Base-by-base conservation (phyloP, 2,113 vertebrate species). In the Nycticorax nycticorax region DNA sequence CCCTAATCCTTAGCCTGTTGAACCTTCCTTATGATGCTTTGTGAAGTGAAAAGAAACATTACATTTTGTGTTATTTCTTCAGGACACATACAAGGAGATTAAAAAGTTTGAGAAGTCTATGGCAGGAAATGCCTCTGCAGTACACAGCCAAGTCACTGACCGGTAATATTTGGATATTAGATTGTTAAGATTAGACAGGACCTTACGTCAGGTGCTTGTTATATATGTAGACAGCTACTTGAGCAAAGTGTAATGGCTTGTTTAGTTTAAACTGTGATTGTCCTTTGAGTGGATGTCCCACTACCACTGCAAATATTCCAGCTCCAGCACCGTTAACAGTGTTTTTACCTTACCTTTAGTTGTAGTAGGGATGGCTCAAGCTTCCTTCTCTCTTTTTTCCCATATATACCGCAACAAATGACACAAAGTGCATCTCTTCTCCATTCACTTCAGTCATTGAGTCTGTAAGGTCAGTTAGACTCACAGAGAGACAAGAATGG, bases 21-120 rank as follows among this genome's bases (percentile, higher is more conserved):
- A 87, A 74, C 3, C 6, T 63, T 62, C 16, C 64, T 82, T 57
- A 9, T n/a, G 20, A 20, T 89, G 24, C 39, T 85, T 82, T 80
- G 39, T 55, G 35, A 57, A 55, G 37, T 86, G 5, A 60, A 74
- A 87, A 43, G 8, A 37, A 69, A n/a, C 9, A 56, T 68, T 80
- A 73, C 27, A 24, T 66, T 91, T 47, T 89, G 4, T 95, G 28
- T 94, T 96, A 85, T 94, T 95, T 91, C 88, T 96, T 56, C 95
- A 99, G 99, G 98, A 90, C 2, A 97, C 98, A 33, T 98, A 98
- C 76, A 95, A 95, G 87, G 98, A 99, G 91, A 99, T 99, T 78
- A 98, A 97, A 87, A 96, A 98, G 12, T 99, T 99, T 98, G 99
- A 99, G 97, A 97, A 95, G 63, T 98, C 97, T 96, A 74, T 97